phyloP scores from a whole-genome alignment of 1,140 invertebrate genomes.

The Mizuhopecten yessoensis region DNA sequence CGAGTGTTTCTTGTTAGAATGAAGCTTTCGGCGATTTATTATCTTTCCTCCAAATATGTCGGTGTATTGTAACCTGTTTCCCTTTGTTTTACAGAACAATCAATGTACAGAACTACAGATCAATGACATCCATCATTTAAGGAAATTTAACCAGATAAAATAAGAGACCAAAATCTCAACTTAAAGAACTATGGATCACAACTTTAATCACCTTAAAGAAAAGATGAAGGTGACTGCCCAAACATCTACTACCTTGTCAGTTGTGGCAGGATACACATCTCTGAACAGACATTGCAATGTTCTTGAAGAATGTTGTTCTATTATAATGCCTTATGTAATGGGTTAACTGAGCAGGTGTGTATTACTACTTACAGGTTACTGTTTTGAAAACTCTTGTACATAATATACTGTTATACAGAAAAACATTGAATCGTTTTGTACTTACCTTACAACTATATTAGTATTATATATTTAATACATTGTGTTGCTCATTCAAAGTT shows the following conservation, averaged over 20 bases:
- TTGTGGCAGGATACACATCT: neutral
- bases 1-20: no score
- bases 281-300: neutral
- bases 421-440: neutral
- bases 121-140: constrained; percentile 68
- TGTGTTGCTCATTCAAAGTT: neutral
- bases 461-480: constrained; percentile 1
- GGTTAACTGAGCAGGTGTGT: neutral
- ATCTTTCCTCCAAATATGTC: no score
- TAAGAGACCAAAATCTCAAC: neutral
- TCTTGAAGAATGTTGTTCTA: neutral
- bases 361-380: neutral
- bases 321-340: neutral
- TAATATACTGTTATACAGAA: neutral
- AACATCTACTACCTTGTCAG: neutral
- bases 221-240: neutral
- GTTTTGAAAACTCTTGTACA: constrained; percentile 28
- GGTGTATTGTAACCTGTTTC: no score
- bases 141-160: neutral
- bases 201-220: neutral
- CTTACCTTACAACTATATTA: neutral
- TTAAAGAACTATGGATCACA: neutral
- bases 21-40: no score
- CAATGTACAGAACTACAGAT: constrained; percentile 76
- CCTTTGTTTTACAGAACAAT: constrained; percentile 73